Base-by-base conservation (phyloP, 1,140 invertebrate genomes). In the Hesperophylax magnus region DNA sequence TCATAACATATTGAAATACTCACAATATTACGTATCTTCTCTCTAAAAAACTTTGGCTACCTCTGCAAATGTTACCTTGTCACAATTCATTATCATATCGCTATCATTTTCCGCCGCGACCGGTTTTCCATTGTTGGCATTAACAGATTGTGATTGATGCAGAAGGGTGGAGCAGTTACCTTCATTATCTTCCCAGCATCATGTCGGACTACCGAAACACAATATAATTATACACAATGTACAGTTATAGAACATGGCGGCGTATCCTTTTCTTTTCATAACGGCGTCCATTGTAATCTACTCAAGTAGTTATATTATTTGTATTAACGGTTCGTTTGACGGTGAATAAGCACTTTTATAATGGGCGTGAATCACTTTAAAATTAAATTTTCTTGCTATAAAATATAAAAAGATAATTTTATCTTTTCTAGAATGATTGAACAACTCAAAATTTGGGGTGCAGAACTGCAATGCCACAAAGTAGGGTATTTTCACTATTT, bases 41-140 rank as follows among this genome's bases (percentile, higher is more conserved):
- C 39, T 14, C 0, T 11, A 47, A 11, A 47, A 47, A 6, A 14
- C 22, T 67, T 67, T 67, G 31, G 34, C 39, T 22, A 56, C 47
- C 69, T 52, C 69, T 72, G 65, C 34, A 17, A 14, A 47, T 34
- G 17, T 54, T 54, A 9, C 18, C 69, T 15, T 63, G 75, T 77
- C 75, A 77, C 60, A 53, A 63, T 63, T 65, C 31, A 77, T 77
- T 77, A 77, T 63, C 58, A 77, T 77, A 77, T 77, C 75, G 47
- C 31, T 77, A 77, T 61, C 31, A 61, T 77, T 77, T 77, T 77
- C 60, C 75, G 60, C 75, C 39, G n/a, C 52, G 75, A 63, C 58
- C 75, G 60, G 69, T 72, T 72, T 72, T 22, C 34, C 69, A 72
- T 72, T 72, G 69, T 72, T 15, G 69, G 47, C 69, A 27, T 54